Percentiles rank a stretch among this genome's conserved stretches.
These are phyloP conservation scores for Lithophane ornitopus DNA, from an alignment of 2,888 invertebrate species.

Conservation along the genomic window DNA sequence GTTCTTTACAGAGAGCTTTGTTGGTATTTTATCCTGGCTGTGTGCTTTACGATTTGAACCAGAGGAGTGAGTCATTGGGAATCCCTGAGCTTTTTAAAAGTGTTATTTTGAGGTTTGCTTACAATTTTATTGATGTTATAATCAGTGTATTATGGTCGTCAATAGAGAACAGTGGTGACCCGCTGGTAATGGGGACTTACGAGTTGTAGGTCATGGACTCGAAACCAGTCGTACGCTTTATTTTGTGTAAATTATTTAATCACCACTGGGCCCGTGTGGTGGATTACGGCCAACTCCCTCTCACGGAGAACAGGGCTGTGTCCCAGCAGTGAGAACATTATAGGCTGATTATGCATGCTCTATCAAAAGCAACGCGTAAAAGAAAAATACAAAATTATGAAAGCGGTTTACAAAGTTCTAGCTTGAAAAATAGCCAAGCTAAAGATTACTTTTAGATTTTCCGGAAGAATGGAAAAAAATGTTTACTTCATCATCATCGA, in stretches of 20 bases:
- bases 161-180: too few relatives aligned
- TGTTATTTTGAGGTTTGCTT: background rate
- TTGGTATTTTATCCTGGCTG: conserved; percentile 16
- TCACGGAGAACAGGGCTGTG: too few relatives aligned
- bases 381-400: too few relatives aligned
- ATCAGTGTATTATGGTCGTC: background rate
- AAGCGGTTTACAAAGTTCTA: background rate
- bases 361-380: too few relatives aligned
- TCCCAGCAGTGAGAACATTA: too few relatives aligned
- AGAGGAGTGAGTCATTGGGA: conserved; percentile 27
- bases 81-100: background rate
- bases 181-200: too few relatives aligned
- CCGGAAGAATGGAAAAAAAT: background rate
- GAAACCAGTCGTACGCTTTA: too few relatives aligned
- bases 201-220: too few relatives aligned
- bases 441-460: background rate
- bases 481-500: background rate
- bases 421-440: background rate
- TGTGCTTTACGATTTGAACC: conserved; percentile 11
- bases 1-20: conserved; percentile 20
- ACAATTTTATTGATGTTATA: background rate
- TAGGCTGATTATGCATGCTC: too few relatives aligned
- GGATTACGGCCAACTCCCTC: too few relatives aligned
- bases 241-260: too few relatives aligned
- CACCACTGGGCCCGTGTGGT: too few relatives aligned